Conservation (phyloP, 1,140 invertebrate species). For the Pentalonia nigronervosa region DNA sequence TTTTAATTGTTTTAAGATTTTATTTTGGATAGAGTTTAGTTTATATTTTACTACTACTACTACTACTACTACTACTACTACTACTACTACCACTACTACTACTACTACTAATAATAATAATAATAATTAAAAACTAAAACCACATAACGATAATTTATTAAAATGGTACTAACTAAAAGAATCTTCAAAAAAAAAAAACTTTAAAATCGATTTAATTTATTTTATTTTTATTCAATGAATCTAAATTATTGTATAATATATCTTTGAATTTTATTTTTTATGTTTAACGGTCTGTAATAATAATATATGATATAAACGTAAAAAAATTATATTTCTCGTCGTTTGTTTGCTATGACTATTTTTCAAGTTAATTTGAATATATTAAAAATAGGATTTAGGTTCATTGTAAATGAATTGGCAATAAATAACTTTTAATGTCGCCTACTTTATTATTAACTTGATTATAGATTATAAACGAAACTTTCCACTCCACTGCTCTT, state of each 20-base stretch:
- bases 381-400: neutral
- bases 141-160: neutral
- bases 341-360: neutral
- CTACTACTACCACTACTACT: too few relatives aligned
- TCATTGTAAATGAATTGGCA: neutral
- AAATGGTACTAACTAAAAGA: neutral
- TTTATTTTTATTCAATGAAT: neutral
- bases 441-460: neutral
- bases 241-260: too few relatives aligned
- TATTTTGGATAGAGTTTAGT: neutral
- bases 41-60: too few relatives aligned
- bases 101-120: too few relatives aligned
- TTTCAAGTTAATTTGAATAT: neutral
- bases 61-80: too few relatives aligned
- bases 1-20: neutral
- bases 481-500: neutral
- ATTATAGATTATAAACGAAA: neutral
- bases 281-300: too few relatives aligned
- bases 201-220: neutral
- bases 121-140: neutral
- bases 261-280: too few relatives aligned
- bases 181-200: neutral
- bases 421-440: neutral
- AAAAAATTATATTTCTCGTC: neutral
- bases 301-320: neutral